These are phyloP conservation scores for Notoglanidium macrostoma DNA, from an alignment of 2,797 vertebrate species.

Conservation along the genomic window DNA sequence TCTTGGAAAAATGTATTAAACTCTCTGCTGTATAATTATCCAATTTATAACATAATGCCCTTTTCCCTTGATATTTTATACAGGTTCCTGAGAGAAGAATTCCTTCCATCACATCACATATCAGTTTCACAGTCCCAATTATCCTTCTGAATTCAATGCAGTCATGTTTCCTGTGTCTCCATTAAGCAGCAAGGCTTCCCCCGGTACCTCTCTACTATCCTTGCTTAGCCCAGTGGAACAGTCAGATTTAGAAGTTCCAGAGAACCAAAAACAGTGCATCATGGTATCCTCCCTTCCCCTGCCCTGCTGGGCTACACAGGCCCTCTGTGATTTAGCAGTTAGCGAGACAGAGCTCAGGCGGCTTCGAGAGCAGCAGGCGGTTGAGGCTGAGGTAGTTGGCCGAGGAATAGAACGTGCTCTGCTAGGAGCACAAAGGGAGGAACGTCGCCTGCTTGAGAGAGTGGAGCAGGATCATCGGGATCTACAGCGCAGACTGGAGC, in stretches of 20 bases:
- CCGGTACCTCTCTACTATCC: constrained; percentile 53
- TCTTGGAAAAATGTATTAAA: not conserved
- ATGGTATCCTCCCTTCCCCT: constrained; percentile 52
- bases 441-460: constrained; percentile 72
- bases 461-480: constrained; percentile 78
- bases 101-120: not conserved
- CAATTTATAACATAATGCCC: not conserved
- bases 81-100: constrained; percentile 23
- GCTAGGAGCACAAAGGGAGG: constrained; percentile 70
- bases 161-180: constrained; percentile 64
- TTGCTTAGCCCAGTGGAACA: constrained; percentile 50
- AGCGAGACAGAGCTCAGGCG: constrained; percentile 66
- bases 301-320: constrained; percentile 70
- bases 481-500: constrained; percentile 69
- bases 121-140: constrained; percentile 7
- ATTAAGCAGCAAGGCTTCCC: constrained; percentile 56
- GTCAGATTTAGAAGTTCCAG: constrained; percentile 51
- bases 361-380: constrained; percentile 63
- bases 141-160: constrained; percentile 16
- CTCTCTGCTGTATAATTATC: not conserved
- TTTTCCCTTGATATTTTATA: not conserved
- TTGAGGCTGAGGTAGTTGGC: constrained; percentile 64
- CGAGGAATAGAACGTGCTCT: constrained; percentile 70
- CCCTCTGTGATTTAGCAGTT: constrained; percentile 66
- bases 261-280: constrained; percentile 32